Evolutionary conservation across 2,797 vertebrate genomes (phyloP).

Genomic region (Bovichtus variegatus): DNA sequence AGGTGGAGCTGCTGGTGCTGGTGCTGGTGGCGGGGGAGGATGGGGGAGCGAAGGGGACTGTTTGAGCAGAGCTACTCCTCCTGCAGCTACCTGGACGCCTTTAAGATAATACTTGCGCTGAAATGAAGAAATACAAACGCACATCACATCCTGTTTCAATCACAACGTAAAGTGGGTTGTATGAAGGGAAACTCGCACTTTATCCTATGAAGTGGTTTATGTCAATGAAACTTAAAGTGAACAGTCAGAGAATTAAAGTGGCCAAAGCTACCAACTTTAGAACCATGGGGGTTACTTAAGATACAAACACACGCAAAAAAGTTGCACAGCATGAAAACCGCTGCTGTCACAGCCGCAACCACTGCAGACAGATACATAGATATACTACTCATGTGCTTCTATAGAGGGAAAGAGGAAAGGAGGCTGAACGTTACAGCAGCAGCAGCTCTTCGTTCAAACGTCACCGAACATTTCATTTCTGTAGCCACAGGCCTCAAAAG

Average conservation of each 20-base stretch:
- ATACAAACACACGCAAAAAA: slow-evolving; percentile 4
- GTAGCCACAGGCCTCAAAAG: neutral
- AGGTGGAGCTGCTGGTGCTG: no score
- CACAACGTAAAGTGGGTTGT: slow-evolving; percentile 36
- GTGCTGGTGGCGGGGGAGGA: neutral
- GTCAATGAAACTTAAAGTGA: slow-evolving; percentile 52
- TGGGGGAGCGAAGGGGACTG: no score
- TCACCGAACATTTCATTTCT: slow-evolving; percentile 23
- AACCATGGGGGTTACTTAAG: slow-evolving; percentile 34
- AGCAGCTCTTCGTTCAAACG: slow-evolving; percentile 21
- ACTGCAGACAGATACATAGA: slow-evolving; percentile 19
- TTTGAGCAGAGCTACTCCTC: slow-evolving; percentile 26
- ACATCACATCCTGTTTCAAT: slow-evolving; percentile 78
- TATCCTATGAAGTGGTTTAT: slow-evolving; percentile 74
- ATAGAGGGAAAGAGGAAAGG: slow-evolving; percentile 7
- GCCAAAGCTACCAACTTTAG: slow-evolving; percentile 57
- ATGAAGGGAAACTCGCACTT: slow-evolving; percentile 17
- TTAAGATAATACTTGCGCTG: slow-evolving; percentile 47
- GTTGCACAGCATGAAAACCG: slow-evolving; percentile 45
- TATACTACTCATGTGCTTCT: neutral
- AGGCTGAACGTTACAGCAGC: slow-evolving; percentile 6
- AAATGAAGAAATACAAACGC: slow-evolving; percentile 61
- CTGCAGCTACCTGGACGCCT: slow-evolving; percentile 42
- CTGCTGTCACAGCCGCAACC: slow-evolving; percentile 56
- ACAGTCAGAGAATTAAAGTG: slow-evolving; percentile 47